Evolutionary conservation across 2,113 vertebrate species (phyloP).

Genomic region (Tupaia chinensis): DNA sequence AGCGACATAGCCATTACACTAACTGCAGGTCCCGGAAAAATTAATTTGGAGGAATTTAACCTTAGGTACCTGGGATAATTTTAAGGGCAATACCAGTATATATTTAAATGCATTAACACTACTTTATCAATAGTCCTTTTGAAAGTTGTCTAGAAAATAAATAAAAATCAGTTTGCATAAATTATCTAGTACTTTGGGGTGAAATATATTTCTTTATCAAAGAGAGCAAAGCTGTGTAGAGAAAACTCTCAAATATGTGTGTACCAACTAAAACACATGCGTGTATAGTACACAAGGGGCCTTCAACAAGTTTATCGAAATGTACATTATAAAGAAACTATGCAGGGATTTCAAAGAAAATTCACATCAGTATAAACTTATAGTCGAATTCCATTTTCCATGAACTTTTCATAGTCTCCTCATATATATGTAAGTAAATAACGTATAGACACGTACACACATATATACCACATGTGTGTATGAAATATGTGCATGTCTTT

Average conservation of each 20-base stretch:
- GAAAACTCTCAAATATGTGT: not conserved
- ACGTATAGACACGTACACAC: not conserved
- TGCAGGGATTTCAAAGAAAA: no score
- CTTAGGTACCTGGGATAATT: not conserved
- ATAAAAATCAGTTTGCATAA: not conserved
- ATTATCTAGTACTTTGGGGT: not conserved
- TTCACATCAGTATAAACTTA: no score
- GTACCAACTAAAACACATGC: not conserved
- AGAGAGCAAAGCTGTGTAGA: not conserved
- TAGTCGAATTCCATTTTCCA: no score
- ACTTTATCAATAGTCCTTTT: not conserved
- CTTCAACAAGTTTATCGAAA: no score
- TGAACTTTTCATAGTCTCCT: no score
- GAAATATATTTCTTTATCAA: not conserved
- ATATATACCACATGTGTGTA: not conserved
- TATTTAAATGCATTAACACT: not conserved
- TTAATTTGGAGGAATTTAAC: not conserved
- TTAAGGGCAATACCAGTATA: not conserved
- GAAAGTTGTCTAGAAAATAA: conserved; percentile 13
- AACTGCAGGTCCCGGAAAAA: not conserved
- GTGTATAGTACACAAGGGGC: not conserved
- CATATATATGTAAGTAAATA: not conserved
- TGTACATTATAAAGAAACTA: no score
- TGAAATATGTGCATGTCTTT: not conserved
- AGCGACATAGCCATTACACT: no score